phyloP scores from a whole-genome alignment of 1,140 invertebrate species.

The Luehdorfia chinensis region DNA sequence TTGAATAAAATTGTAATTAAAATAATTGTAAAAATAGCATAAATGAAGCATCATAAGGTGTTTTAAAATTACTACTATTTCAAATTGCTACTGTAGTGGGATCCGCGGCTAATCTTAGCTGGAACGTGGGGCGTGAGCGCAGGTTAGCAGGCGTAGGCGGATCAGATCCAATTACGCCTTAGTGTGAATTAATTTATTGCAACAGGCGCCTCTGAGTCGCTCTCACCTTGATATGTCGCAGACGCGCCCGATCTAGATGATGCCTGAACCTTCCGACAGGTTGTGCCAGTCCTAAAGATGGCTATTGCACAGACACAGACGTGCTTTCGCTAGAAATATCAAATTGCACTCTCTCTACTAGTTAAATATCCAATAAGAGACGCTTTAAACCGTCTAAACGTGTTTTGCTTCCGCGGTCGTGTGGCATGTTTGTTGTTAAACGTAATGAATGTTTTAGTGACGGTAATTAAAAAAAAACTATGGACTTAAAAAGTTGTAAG shows the following conservation, averaged over 20 bases:
- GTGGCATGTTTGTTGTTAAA: neutral
- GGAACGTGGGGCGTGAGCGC: constrained; percentile 26
- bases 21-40: too few species aligned
- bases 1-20: too few species aligned
- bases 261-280: constrained; percentile 36
- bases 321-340: constrained; percentile 26
- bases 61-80: constrained; percentile 4
- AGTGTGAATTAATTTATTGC: constrained; percentile 61
- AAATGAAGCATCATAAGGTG: constrained; percentile 2
- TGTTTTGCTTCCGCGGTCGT: constrained; percentile 11
- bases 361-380: constrained; percentile 4
- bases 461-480: too few species aligned
- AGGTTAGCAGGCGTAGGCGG: constrained; percentile 43
- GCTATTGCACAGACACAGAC: constrained; percentile 31
- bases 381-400: neutral
- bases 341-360: constrained; percentile 15
- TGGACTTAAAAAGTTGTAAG: neutral
- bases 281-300: constrained; percentile 38
- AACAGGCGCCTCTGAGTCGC: constrained; percentile 43
- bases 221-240: constrained; percentile 58
- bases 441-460: too few species aligned
- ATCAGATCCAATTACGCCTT: constrained; percentile 57
- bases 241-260: constrained; percentile 35
- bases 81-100: constrained; percentile 9
- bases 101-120: constrained; percentile 1